Conservation (phyloP, 2,113 vertebrate species). For the Copsychus sechellarum region DNA sequence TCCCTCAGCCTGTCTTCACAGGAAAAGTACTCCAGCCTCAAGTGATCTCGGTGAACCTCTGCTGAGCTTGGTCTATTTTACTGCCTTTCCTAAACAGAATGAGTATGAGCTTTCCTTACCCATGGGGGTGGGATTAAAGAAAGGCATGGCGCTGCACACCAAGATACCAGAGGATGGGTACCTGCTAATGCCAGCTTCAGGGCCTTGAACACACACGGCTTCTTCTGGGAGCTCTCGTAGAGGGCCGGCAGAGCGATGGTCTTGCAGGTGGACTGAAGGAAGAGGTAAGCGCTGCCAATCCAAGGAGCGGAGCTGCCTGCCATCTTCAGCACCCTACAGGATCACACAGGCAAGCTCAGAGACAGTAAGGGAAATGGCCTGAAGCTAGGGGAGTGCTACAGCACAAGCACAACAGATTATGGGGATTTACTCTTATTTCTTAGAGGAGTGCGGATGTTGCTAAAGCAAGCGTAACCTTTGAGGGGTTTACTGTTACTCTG, state of each 20-base stretch:
- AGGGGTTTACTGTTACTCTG: background rate
- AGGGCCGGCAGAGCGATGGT: conserved; percentile 77
- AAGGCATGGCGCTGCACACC: background rate
- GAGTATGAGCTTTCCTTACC: background rate
- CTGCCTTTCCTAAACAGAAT: background rate
- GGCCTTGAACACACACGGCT: conserved; percentile 83
- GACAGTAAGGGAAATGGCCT: background rate
- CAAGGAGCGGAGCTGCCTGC: conserved; percentile 72
- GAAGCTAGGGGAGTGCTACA: background rate
- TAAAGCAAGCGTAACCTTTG: background rate
- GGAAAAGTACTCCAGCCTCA: background rate
- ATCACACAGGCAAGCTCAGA: background rate
- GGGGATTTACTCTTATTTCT: background rate
- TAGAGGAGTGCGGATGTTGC: background rate
- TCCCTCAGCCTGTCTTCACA: background rate
- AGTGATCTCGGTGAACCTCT: background rate
- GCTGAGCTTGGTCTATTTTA: background rate
- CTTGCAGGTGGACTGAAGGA: conserved; percentile 81
- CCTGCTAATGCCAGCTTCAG: conserved; percentile 88
- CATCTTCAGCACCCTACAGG: conserved; percentile 74
- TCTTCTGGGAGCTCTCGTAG: conserved; percentile 82
- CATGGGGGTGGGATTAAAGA: background rate
- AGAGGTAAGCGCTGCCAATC: conserved; percentile 90
- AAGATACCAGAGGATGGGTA: conserved; percentile 29
- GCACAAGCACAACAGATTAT: background rate